These are phyloP conservation scores for Mnemiopsis leidyi DNA, from an alignment of 37 sponge, comb jelly and placozoan species.

Conservation along the genomic window DNA sequence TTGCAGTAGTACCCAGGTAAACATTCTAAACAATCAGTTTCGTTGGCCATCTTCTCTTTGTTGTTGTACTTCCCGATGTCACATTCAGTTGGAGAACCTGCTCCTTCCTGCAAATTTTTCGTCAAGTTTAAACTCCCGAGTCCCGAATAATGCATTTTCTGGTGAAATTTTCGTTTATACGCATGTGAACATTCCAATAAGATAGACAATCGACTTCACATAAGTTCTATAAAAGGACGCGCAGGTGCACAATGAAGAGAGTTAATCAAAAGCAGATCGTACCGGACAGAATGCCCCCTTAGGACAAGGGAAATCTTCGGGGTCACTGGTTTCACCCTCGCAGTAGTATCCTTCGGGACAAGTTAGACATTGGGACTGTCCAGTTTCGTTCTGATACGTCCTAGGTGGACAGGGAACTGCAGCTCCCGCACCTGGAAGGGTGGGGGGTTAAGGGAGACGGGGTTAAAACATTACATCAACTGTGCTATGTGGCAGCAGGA, in stretches of 20 bases:
- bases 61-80: conserved; percentile 46
- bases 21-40: conserved; percentile 35
- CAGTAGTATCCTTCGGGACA: conserved; percentile 69
- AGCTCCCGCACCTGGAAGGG: background rate
- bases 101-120: background rate
- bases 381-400: conserved; percentile 65
- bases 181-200: too few relatives aligned
- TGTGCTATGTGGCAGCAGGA: too few relatives aligned
- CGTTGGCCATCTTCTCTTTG: background rate
- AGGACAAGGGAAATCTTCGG: conserved; percentile 47
- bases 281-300: conserved; percentile 66
- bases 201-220: too few relatives aligned
- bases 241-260: too few relatives aligned
- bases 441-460: too few relatives aligned
- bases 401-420: conserved; percentile 45
- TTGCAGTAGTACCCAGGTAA: conserved; percentile 66
- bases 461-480: too few relatives aligned
- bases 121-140: background rate
- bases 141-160: background rate
- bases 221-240: too few relatives aligned
- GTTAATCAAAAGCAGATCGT: too few relatives aligned
- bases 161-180: too few relatives aligned
- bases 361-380: conserved; percentile 20
- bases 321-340: conserved; percentile 2
- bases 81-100: conserved; percentile 60